Conservation (phyloP, 2,797 vertebrate species). For the Babyrousa celebensis region DNA sequence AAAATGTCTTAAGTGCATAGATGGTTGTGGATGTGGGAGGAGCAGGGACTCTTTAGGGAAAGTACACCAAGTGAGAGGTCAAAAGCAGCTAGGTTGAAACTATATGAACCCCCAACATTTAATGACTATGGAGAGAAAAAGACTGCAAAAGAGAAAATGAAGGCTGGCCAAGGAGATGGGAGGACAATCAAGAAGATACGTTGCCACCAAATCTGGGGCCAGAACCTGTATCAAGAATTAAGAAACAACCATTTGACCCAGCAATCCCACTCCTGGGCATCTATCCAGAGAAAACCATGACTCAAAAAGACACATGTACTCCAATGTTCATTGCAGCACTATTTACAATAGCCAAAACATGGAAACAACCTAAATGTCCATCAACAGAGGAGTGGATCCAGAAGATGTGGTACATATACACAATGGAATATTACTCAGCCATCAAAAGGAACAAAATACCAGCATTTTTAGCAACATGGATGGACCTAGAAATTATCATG, state of each 20-base stretch:
- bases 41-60: not conserved
- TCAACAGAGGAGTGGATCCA: no score
- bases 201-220: not conserved
- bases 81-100: not conserved
- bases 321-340: no score
- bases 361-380: no score
- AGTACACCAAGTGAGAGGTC: not conserved
- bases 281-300: no score
- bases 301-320: no score
- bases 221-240: conserved; percentile 5
- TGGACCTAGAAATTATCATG: no score
- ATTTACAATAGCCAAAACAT: no score
- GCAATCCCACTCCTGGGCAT: no score
- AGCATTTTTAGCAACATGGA: no score
- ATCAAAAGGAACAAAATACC: no score
- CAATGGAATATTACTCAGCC: no score
- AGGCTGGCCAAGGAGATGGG: not conserved
- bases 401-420: no score
- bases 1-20: not conserved
- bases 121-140: not conserved
- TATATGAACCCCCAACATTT: not conserved
- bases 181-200: not conserved
- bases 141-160: not conserved
- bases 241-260: not conserved
- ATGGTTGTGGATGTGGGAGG: not conserved